Base-by-base conservation (phyloP, 2,888 invertebrate genomes). In the Apodemia zela region DNA sequence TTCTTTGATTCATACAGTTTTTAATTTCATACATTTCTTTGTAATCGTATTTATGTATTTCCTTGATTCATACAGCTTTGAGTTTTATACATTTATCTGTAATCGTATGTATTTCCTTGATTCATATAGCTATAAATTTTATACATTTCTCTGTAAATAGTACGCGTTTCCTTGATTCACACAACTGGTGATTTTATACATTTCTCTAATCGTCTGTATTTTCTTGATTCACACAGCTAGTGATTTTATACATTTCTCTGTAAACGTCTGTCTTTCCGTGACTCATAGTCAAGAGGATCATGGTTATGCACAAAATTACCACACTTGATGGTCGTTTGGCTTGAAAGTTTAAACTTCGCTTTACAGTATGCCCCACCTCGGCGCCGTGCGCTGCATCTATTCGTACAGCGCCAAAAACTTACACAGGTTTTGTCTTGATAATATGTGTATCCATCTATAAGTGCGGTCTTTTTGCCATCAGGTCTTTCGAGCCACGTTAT, bases 381-480 rank as follows among this genome's bases (percentile, higher is more conserved):
- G 17, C 47, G 47, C 8, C 47, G 7, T 17, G 47, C 47, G 8
- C 47, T 47, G 17, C 47, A 47, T 47, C 47, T 47, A 47, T 47
- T 47, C 7, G 59, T 63, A 35, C 63, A 63, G n/a, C 63, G 42
- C 63, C 63, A 63, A 25, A 63, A 59, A 29, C 35, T 57, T 79
- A 80, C 25, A 66, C 54, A 6, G 73, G 63, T 63, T 51, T 67
- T 63, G 51, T 49, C 60, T 62, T 62, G 51, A 59, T 38, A 21
- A 11, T 54, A 29, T 47, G 47, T 47, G 8, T 47, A 47, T 47
- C 47, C 47, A 10, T 47, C 47, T 17, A 47, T 47, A 17, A 47
- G 7, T 3, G 47, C 47, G 0, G 47, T 47, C 8, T 47, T 47
- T 17, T 45, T 45, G 17, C 45, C 45, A 17, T 45, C 45, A 45